phyloP scores from a whole-genome alignment of 2,888 invertebrate genomes.

The Erebia aethiops region DNA sequence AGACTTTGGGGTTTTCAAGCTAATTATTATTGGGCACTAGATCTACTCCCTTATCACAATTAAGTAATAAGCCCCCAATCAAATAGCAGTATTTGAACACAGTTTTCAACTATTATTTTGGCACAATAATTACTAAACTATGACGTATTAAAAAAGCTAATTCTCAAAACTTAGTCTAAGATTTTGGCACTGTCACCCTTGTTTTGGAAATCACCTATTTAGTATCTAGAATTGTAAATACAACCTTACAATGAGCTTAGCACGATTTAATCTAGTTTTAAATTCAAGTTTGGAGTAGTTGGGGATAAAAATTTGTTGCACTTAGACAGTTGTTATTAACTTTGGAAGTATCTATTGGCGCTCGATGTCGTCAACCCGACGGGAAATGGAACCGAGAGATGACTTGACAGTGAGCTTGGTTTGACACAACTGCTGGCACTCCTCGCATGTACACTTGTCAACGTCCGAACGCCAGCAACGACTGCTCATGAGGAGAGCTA shows the following conservation, averaged over 20 bases:
- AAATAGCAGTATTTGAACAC: constrained; percentile 3
- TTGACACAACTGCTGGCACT: constrained; percentile 63
- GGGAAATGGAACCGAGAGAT: constrained; percentile 58
- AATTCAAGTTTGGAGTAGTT: not conserved
- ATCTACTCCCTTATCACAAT: too few relatives aligned
- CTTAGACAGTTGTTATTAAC: constrained; percentile 23
- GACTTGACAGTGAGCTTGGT: constrained; percentile 48
- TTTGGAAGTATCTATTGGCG: constrained; percentile 44
- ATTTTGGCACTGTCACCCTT: constrained; percentile 21
- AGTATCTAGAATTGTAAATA: not conserved
- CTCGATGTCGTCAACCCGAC: constrained; percentile 57
- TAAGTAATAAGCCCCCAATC: not conserved
- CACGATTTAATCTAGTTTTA: not conserved
- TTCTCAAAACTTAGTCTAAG: constrained; percentile 1
- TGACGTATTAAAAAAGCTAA: constrained; percentile 9
- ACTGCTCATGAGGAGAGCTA: constrained; percentile 60
- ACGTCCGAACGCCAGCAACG: constrained; percentile 64
- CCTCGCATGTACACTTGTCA: constrained; percentile 70
- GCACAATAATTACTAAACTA: constrained; percentile 1
- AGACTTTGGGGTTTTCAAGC: too few relatives aligned
- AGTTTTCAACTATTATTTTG: constrained; percentile 5
- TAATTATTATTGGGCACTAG: too few relatives aligned
- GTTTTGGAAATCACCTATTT: not conserved
- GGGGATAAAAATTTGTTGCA: not conserved
- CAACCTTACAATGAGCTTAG: not conserved